Evolutionary conservation across 2,888 invertebrate genomes (phyloP).

Genomic region (Andrena flavipes): DNA sequence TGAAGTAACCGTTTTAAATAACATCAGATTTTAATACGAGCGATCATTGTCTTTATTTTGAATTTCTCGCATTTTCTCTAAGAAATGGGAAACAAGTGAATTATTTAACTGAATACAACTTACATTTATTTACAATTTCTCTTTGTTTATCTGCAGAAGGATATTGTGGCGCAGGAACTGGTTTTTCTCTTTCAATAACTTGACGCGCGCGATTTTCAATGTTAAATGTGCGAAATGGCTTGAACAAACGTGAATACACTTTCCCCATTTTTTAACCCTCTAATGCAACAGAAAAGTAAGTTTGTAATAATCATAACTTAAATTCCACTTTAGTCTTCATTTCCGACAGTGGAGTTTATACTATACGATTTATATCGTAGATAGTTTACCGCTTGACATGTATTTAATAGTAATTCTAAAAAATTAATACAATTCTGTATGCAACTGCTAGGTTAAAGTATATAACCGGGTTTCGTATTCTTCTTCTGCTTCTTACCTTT

Average conservation of each 20-base stretch:
- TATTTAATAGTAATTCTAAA: neutral
- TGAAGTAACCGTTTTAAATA: no score
- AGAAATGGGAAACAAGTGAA: neutral
- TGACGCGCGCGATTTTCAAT: conserved; percentile 91
- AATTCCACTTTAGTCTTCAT: neutral
- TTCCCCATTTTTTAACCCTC: conserved; percentile 87
- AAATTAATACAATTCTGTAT: neutral
- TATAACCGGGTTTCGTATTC: neutral
- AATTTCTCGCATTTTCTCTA: neutral
- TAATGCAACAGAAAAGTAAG: neutral
- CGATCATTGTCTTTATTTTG: neutral
- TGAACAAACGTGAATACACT: conserved; percentile 87
- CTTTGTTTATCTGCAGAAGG: conserved; percentile 88
- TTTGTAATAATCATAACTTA: conserved; percentile 5
- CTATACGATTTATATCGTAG: neutral
- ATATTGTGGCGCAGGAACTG: conserved; percentile 89
- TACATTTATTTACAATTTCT: conserved; percentile 87
- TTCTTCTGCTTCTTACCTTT: neutral
- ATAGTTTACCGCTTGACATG: neutral
- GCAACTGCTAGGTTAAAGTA: neutral
- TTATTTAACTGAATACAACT: conserved; percentile 8
- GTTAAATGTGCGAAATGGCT: conserved; percentile 89
- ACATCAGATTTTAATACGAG: no score
- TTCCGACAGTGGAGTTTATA: neutral
- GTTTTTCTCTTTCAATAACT: conserved; percentile 89